Evolutionary conservation across 2,888 invertebrate species (phyloP).

Genomic region (Ichneumoninae sp.): DNA sequence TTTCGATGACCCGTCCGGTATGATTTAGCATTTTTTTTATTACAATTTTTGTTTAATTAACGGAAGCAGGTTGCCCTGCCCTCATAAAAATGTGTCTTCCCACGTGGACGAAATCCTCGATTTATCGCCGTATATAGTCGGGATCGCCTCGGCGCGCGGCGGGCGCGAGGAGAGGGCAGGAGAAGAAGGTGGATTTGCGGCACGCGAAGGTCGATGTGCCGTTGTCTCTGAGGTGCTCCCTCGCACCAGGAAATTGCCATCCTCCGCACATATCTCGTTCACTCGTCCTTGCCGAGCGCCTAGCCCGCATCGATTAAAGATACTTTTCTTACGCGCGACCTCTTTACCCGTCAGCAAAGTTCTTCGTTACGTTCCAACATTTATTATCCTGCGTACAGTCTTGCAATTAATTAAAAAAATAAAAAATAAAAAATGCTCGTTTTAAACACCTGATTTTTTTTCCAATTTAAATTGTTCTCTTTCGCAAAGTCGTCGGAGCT

Average conservation of each 20-base stretch:
- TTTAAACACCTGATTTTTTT: not conserved
- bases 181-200: conserved; percentile 75
- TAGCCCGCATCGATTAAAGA: conserved; percentile 24
- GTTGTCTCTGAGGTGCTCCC: conserved; percentile 71
- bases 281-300: conserved; percentile 63
- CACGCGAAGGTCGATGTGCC: conserved; percentile 81
- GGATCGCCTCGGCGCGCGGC: not conserved
- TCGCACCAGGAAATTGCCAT: conserved; percentile 71
- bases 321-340: not conserved
- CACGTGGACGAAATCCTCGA: not conserved
- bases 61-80: not conserved
- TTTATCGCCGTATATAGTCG: not conserved
- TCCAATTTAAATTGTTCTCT: conserved; percentile 12
- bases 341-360: not conserved
- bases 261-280: conserved; percentile 60
- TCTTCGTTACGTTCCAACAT: not conserved
- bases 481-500: conserved; percentile 19
- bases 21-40: not conserved
- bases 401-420: not conserved
- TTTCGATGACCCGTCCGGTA: no score
- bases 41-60: not conserved
- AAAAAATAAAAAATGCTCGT: not conserved
- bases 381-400: not conserved
- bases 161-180: conserved; percentile 52
- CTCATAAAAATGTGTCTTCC: not conserved